Evolutionary conservation across 2,113 vertebrate genomes (phyloP).

Genomic region (Coracopsis vasa): DNA sequence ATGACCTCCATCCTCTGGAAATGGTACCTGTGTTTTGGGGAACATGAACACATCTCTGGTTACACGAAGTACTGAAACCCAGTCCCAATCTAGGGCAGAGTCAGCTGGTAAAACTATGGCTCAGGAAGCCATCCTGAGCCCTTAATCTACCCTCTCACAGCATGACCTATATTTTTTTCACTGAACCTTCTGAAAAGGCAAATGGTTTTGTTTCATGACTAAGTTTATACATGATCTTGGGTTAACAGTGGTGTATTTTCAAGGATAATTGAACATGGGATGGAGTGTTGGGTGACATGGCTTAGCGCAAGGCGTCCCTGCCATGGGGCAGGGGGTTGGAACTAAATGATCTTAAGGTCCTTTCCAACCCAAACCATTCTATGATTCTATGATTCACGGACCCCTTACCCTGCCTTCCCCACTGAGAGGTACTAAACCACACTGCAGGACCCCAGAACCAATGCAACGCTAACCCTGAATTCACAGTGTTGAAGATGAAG

Average conservation of each 20-base stretch:
- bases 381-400: background rate
- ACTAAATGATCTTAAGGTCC: background rate
- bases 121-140: background rate
- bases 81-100: background rate
- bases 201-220: background rate
- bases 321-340: background rate
- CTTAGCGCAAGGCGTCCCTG: background rate
- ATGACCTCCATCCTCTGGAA: background rate
- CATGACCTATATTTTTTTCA: conserved; percentile 23
- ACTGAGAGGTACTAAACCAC: background rate
- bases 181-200: background rate
- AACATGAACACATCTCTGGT: background rate
- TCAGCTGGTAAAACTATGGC: background rate
- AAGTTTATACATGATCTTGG: background rate
- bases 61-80: rapidly evolving
- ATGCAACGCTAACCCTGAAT: background rate
- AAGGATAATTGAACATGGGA: background rate
- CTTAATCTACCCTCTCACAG: background rate
- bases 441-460: background rate
- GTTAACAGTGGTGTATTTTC: background rate
- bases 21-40: background rate
- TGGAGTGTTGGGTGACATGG: background rate
- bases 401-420: background rate
- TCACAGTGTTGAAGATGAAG: background rate
- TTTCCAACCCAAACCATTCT: background rate